phyloP scores from a whole-genome alignment of 2,888 invertebrate species.

The Parnassius glacialis region DNA sequence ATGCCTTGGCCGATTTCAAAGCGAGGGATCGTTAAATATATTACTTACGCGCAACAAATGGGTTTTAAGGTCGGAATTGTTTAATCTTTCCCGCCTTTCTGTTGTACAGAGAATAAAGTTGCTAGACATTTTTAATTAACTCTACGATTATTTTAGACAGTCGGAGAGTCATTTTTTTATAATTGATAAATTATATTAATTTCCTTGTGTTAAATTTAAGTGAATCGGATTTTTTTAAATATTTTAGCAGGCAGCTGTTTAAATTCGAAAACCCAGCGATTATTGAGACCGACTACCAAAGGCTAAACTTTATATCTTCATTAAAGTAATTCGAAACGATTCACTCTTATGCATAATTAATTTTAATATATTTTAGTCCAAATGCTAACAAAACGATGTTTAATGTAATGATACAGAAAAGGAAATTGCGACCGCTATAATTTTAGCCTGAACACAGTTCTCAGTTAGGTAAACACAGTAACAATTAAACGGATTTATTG shows the following conservation, averaged over 20 bases:
- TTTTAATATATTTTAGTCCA: too few species aligned
- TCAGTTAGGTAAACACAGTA: constrained; percentile 1
- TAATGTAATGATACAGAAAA: too few species aligned
- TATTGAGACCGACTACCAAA: too few species aligned
- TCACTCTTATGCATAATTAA: too few species aligned
- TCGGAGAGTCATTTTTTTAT: constrained; percentile 14
- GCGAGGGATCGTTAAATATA: constrained; percentile 26
- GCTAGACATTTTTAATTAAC: constrained; percentile 28
- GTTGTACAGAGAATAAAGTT: constrained; percentile 27
- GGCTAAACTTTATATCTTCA: too few species aligned
- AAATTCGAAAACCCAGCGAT: not conserved
- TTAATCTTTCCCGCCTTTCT: constrained; percentile 26
- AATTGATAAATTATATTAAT: constrained; percentile 23
- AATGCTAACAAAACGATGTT: too few species aligned
- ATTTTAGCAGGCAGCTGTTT: not conserved
- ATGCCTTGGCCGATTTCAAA: constrained; percentile 27
- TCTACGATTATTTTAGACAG: constrained; percentile 23
- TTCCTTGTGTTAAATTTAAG: constrained; percentile 8
- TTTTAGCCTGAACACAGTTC: not conserved
- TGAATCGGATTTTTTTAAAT: constrained; percentile 3
- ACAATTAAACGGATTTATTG: constrained; percentile 19
- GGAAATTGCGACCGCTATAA: too few species aligned
- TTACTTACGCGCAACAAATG: constrained; percentile 27
- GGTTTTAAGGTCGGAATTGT: constrained; percentile 28
- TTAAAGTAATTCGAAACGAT: too few species aligned